These are phyloP conservation scores for Sphenodon punctatus DNA, from an alignment of 2,797 vertebrate species.

Conservation along the genomic window DNA sequence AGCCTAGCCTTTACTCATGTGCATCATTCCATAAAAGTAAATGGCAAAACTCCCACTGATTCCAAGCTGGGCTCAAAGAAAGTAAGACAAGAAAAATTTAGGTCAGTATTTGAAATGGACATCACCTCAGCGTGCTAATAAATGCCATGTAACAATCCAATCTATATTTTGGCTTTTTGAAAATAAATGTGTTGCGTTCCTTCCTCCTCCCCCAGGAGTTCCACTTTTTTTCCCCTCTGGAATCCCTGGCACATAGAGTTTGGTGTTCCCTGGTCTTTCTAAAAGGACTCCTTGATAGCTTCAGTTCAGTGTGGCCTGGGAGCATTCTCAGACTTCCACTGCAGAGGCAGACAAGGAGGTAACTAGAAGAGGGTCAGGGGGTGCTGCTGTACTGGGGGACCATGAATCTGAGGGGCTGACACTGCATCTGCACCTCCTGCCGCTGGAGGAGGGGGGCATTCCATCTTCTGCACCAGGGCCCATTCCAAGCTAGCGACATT, in stretches of 20 bases:
- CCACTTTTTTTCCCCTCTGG: constrained; percentile 30
- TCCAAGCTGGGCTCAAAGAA: neutral
- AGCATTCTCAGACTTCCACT: constrained; percentile 21
- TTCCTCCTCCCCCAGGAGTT: neutral
- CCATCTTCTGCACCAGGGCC: too few relatives aligned
- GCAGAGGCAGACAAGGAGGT: constrained; percentile 40
- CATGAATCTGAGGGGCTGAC: too few relatives aligned
- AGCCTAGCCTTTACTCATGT: fast-evolving
- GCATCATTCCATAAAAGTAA: neutral
- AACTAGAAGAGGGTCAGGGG: too few relatives aligned
- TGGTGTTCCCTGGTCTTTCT: constrained; percentile 31
- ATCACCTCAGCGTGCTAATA: too few relatives aligned
- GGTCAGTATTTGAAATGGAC: neutral
- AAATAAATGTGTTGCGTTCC: neutral
- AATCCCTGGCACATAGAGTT: constrained; percentile 19
- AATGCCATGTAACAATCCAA: neutral
- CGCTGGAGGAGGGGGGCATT: too few relatives aligned
- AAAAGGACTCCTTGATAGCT: constrained; percentile 4
- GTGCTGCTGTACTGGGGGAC: too few relatives aligned
- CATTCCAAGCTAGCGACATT: too few relatives aligned
- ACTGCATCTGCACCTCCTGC: too few relatives aligned
- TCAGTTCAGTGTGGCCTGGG: constrained; percentile 42
- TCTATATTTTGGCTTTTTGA: neutral
- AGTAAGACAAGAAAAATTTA: neutral
- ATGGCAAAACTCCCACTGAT: neutral